Evolutionary conservation across 2,113 vertebrate species (phyloP).

Genomic region (Petaurus breviceps): DNA sequence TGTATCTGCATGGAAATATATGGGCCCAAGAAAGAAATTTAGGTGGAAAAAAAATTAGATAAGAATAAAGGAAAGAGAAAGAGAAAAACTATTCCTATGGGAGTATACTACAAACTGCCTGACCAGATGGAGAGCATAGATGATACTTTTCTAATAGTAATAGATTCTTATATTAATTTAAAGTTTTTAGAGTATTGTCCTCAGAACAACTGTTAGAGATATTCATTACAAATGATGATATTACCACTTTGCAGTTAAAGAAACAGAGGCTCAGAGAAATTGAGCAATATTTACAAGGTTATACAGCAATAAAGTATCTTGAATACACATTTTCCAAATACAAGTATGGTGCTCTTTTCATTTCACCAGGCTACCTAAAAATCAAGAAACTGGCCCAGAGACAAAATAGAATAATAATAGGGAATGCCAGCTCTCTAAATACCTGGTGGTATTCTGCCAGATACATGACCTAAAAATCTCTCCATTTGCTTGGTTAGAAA

Average conservation of each 20-base stretch:
- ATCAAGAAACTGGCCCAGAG: neutral
- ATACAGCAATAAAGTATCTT: neutral
- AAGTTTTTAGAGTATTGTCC: neutral
- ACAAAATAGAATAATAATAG: neutral
- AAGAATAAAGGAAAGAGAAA: neutral
- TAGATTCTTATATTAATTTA: neutral
- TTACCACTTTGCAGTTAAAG: neutral
- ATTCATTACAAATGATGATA: neutral
- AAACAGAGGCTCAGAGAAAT: neutral
- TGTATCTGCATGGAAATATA: neutral
- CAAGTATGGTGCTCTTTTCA: neutral
- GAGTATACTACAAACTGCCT: neutral
- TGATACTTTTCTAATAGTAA: neutral
- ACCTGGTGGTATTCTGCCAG: neutral
- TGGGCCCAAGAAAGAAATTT: neutral
- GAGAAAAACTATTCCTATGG: neutral
- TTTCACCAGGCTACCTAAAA: neutral
- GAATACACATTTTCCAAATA: neutral
- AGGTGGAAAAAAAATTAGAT: neutral
- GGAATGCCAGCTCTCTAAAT: neutral
- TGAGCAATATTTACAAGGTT: neutral
- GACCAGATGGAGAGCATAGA: neutral
- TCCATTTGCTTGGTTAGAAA: neutral
- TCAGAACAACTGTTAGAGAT: neutral
- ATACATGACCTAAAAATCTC: neutral